Evolutionary conservation across 2,113 vertebrate genomes (phyloP), one percentile per base, ranked within the genome.

Genomic region (Hippoglossus stenolepis): DNA sequence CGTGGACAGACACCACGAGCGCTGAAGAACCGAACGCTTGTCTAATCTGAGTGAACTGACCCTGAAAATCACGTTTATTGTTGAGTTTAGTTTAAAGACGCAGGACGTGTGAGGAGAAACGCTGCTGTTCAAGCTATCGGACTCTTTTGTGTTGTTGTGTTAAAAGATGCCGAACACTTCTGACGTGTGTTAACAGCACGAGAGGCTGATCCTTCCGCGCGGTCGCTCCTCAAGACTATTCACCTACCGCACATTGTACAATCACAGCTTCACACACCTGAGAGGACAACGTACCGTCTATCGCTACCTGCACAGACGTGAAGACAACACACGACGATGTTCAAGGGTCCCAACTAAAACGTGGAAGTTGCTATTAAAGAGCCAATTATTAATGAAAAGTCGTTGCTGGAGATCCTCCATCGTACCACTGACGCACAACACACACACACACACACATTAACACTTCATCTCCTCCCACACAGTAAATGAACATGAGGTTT

Each of bases 351-450:
- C 84, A 89, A 90, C 84, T 77, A 70, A 80, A 80, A 82, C 59
- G 84, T 77, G 65, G 65, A 83, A 73, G 82, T 87, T 92, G 89
- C 87, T 83, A 88, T 83, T 75, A 82, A 85, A 89, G 80, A 89
- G 85, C 81, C 91, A 92, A 91, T 91, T 91, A 93, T 93, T 90
- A 93, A 93, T 91, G 90, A 93, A 93, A 93, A 93, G 92, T 93
- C 92, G 90, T 90, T 85, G 85, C 82, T 90, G 64, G 56, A 79
- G 72, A 83, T 87, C 72, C 58, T 83, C 87, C 49, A 60, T 87
- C 75, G 92, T 67, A 89, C 73, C 84, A 77, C 81, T 80, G 79
- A 77, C 65, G 72, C 73, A 80, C 77, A 60, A 81, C 74, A 88
- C 79, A 81, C 73, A 77, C 73, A 88, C 79, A 77, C 73, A 75